Evolutionary conservation across 2,113 vertebrate genomes (phyloP).

Genomic region (Eleginops maclovinus): DNA sequence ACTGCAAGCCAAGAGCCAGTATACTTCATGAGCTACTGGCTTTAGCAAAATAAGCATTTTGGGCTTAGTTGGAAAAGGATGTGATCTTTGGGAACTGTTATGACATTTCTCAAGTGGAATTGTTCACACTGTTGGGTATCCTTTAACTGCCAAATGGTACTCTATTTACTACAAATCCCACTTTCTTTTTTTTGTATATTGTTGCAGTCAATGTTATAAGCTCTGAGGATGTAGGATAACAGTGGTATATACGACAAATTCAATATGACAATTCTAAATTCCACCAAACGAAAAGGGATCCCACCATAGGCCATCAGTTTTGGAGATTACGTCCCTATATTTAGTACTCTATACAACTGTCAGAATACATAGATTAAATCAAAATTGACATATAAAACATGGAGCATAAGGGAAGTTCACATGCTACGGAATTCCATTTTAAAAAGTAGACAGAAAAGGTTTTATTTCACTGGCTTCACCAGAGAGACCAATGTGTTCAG

Average conservation of each 20-base stretch:
- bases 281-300: background rate
- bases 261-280: background rate
- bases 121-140: background rate
- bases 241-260: background rate
- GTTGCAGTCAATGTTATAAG: too few species aligned
- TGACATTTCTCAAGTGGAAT: background rate
- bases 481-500: background rate
- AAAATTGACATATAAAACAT: background rate
- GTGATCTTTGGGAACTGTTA: background rate
- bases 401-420: background rate
- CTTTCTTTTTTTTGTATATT: too few species aligned
- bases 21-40: background rate
- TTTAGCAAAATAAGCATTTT: background rate
- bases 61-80: background rate
- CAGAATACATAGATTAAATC: background rate
- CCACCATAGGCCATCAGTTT: background rate
- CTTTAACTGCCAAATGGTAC: too few species aligned
- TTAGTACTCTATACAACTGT: background rate
- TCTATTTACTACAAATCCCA: background rate
- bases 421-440: background rate
- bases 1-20: background rate
- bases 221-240: background rate
- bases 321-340: background rate
- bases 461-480: constrained; percentile 2
- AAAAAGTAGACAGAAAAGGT: constrained; percentile 3